Conservation (phyloP, 1,140 invertebrate species). For the Diabrotica virgifera region DNA sequence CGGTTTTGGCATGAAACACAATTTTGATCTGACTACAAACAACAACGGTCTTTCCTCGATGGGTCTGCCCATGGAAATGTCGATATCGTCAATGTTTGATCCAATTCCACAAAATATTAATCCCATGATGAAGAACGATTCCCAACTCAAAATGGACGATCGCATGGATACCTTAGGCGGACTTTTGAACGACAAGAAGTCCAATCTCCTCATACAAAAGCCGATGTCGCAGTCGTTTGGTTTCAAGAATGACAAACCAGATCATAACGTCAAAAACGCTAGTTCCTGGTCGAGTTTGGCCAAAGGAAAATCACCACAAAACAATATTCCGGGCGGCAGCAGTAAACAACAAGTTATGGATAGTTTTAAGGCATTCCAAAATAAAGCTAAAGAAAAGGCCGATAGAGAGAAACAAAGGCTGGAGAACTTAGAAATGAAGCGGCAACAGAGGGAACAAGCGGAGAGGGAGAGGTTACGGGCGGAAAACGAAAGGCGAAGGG, state of each 20-base stretch:
- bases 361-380: slow-evolving; percentile 81
- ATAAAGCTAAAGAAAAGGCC: slow-evolving; percentile 91
- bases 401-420: slow-evolving; percentile 82
- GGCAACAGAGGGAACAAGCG: slow-evolving; percentile 77
- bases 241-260: slow-evolving; percentile 53
- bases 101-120: slow-evolving; percentile 49
- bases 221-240: slow-evolving; percentile 36
- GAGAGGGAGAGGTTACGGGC: slow-evolving; percentile 75
- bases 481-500: slow-evolving; percentile 74
- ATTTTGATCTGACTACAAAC: slow-evolving; percentile 49
- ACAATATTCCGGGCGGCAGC: slow-evolving; percentile 53
- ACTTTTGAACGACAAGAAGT: slow-evolving; percentile 26
- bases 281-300: slow-evolving; percentile 92
- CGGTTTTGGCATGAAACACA: slow-evolving; percentile 53
- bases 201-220: slow-evolving; percentile 45
- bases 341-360: slow-evolving; percentile 63
- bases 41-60: slow-evolving; percentile 54
- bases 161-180: slow-evolving; percentile 8
- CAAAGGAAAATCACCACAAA: slow-evolving; percentile 72
- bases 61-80: slow-evolving; percentile 50
- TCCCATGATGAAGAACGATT: slow-evolving; percentile 45
- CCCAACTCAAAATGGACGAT: slow-evolving; percentile 26
- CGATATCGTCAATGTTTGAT: slow-evolving; percentile 63
- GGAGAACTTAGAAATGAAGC: slow-evolving; percentile 76
- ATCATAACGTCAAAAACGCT: slow-evolving; percentile 76